Percentiles rank a stretch among this genome's conserved stretches.
Evolutionary conservation across 2,113 vertebrate species (phyloP).

Genomic region (Cromileptes altivelis): DNA sequence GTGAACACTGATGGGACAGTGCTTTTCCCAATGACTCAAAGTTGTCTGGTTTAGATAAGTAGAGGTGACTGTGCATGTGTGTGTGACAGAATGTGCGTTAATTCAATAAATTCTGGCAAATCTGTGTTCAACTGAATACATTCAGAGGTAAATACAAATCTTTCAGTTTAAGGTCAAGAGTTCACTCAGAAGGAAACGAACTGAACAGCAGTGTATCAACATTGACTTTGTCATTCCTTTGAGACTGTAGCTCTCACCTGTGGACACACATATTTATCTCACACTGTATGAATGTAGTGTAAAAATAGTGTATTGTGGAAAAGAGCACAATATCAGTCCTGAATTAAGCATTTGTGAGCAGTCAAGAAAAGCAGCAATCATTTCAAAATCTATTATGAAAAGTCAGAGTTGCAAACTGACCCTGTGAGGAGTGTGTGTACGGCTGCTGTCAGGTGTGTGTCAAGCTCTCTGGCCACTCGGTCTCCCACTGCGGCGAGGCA

Average conservation of each 20-base stretch:
- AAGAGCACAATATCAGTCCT: not conserved
- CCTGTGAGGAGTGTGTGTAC: conserved; percentile 87
- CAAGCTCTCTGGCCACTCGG: conserved; percentile 84
- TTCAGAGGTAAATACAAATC: not conserved
- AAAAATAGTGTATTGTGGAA: not conserved
- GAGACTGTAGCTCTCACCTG: not conserved
- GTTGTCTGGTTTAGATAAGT: not conserved
- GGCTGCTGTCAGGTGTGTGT: conserved; percentile 85
- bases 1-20: not conserved
- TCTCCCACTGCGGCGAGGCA: conserved; percentile 90
- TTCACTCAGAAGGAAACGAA: conserved; percentile 31
- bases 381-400: no score
- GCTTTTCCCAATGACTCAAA: not conserved
- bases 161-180: conserved; percentile 21
- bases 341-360: not conserved
- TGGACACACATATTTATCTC: not conserved
- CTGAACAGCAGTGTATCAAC: conserved; percentile 1
- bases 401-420: conserved; percentile 82
- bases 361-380: not conserved
- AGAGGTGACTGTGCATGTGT: not conserved
- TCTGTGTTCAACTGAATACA: not conserved
- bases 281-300: not conserved
- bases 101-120: not conserved
- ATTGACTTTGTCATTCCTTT: conserved; percentile 24
- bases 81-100: not conserved